Evolutionary conservation across 2,797 vertebrate species (phyloP), one percentile per base, ranked within the genome.

Genomic region (Peromyscus melanophrys): DNA sequence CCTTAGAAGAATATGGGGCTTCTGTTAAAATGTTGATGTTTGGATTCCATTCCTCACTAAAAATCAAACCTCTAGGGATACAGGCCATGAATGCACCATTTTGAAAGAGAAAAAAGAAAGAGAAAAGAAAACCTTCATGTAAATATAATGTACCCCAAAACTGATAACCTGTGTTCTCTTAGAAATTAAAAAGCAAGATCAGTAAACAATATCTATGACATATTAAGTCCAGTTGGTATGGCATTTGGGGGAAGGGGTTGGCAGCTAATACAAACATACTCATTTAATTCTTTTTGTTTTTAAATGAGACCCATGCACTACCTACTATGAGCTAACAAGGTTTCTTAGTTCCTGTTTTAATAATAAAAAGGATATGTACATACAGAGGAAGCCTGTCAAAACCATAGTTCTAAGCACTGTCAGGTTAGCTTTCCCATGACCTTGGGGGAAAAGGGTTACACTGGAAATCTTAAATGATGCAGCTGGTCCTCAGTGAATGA

Each of bases 381-480:
- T 34, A 43, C 67, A 95, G 94, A 84, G 71, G 37, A 67, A 77
- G 21, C 6, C 94, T 87, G 21, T 91, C 81, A 94, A 91, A 90
- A 86, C 8, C 29, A 65, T n/a, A 80, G 31, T 88, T 75, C 46
- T 71, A 82, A 89, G n/a, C 86, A 95, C 21, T 92, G 57, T 57
- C 34, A 43, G 83, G 69, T 89, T 96, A 84, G 52, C 34, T 94
- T 98, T 97, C 89, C 89, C 91, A 94, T 96, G 96, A 94, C 84
- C 77, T 95, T 96, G 80, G 89, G 19, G 37, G 43, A 77, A 63
- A 85, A 87, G 89, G 37, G 14, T 95, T 96, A 46, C 80, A 65
- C 19, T 97, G 94, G 93, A 89, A 98, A 98, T 86, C 37, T 80
- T 78, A 96, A 89, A 82, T 94, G 81, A 46, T 83, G 59, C 34